Evolutionary conservation across 2,113 vertebrate genomes (phyloP).

Genomic region (Spilogale gracilis): DNA sequence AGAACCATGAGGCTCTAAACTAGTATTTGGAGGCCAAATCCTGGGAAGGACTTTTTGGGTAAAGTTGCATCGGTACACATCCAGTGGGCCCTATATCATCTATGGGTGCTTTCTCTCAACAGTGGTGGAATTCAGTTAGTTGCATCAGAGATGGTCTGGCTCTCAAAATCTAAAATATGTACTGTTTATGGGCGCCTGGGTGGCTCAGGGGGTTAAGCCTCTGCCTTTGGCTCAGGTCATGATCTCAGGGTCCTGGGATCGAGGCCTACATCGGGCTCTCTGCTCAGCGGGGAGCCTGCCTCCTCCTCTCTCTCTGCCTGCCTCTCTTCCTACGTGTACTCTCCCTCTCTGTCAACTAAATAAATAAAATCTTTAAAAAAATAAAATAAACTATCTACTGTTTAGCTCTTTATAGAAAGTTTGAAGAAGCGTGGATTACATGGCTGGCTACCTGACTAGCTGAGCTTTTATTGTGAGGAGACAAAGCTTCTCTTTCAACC

Average conservation of each 20-base stretch:
- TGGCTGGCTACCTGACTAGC: not conserved
- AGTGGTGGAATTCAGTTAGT: not conserved
- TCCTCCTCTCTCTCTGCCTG: too few species aligned
- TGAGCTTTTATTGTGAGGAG: not conserved
- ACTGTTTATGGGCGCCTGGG: too few species aligned
- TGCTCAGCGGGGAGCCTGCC: too few species aligned
- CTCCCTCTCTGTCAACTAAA: too few species aligned
- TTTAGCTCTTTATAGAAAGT: not conserved
- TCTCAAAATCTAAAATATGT: not conserved
- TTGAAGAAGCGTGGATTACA: not conserved
- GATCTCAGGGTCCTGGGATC: too few species aligned
- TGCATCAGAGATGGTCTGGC: not conserved
- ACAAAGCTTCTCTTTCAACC: constrained; percentile 55
- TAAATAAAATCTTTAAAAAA: too few species aligned
- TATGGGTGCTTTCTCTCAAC: not conserved
- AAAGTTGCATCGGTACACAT: not conserved
- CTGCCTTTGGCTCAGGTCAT: too few species aligned
- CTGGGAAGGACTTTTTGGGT: not conserved
- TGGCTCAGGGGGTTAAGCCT: too few species aligned
- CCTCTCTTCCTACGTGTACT: too few species aligned
- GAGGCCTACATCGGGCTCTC: too few species aligned
- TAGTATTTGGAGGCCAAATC: not conserved
- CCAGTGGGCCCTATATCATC: not conserved
- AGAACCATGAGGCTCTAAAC: not conserved
- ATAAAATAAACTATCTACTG: too few species aligned